A percentile compares a stretch with the other conserved stretches of the same genome.
Evolutionary conservation across 2,888 invertebrate genomes (phyloP).

Genomic region (Tenodera sinensis): DNA sequence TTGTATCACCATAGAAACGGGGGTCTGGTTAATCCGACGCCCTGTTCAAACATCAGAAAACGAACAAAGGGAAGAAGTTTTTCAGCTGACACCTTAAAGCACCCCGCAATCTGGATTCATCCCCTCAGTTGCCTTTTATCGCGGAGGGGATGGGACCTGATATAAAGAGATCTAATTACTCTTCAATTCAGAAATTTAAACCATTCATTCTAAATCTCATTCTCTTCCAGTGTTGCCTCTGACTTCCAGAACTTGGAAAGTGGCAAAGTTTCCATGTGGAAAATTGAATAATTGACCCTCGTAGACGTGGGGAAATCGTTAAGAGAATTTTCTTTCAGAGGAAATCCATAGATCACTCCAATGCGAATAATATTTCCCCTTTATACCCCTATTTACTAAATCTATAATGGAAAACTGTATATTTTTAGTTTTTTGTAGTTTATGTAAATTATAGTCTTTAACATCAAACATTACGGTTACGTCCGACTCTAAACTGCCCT

Average conservation of each 20-base stretch:
- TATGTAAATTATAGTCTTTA: neutral
- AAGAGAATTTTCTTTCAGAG: neutral
- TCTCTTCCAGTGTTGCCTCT: neutral
- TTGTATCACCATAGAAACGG: neutral
- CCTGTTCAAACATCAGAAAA: neutral
- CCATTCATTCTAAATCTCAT: conserved; percentile 4
- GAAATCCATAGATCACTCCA: neutral
- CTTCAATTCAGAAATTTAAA: conserved; percentile 9
- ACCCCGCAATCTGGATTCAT: neutral
- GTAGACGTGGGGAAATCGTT: neutral
- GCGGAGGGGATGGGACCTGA: neutral
- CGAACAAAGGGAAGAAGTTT: neutral
- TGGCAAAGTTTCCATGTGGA: neutral
- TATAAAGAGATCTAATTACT: conserved; percentile 8
- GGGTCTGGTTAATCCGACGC: neutral
- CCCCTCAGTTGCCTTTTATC: neutral
- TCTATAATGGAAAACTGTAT: neutral
- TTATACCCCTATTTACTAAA: neutral
- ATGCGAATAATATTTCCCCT: neutral
- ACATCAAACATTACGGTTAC: no score
- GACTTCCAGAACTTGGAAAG: neutral
- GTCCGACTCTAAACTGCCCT: no score
- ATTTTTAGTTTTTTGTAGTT: neutral
- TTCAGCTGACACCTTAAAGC: neutral
- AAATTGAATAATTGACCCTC: conserved; percentile 7